Conservation (phyloP, 2,113 vertebrate species). For the Machaerirhynchus nigripectus region DNA sequence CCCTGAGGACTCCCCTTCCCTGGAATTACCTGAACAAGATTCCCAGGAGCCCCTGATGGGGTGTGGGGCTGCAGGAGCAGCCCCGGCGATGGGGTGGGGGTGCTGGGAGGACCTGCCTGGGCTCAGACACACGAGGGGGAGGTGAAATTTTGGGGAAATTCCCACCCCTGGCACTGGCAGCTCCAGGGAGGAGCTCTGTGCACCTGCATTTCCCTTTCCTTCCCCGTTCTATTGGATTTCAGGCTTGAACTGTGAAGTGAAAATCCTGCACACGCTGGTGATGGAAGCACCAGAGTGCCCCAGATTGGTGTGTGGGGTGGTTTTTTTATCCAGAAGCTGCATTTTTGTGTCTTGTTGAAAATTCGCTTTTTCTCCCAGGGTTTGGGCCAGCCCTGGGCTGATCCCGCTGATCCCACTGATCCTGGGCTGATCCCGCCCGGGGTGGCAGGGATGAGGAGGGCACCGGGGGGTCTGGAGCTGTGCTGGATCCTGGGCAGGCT, state of each 20-base stretch:
- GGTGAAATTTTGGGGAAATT: not conserved
- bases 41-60: not conserved
- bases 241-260: fast-evolving
- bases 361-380: not conserved
- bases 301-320: not conserved
- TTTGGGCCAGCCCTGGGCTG: not conserved
- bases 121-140: not conserved
- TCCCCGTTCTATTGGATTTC: not conserved
- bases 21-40: not conserved
- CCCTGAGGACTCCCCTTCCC: not conserved
- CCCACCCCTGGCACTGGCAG: not conserved
- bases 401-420: not conserved
- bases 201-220: not conserved
- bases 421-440: too few relatives aligned
- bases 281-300: not conserved
- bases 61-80: not conserved
- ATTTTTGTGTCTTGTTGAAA: not conserved
- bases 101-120: not conserved
- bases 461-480: not conserved
- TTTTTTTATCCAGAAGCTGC: not conserved
- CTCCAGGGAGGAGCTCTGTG: not conserved
- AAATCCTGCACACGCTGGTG: fast-evolving
- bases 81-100: not conserved
- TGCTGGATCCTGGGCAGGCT: not conserved
- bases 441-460: not conserved